These are phyloP conservation scores for Jaculus jaculus DNA, from an alignment of 2,113 vertebrate genomes.

Conservation along the genomic window DNA sequence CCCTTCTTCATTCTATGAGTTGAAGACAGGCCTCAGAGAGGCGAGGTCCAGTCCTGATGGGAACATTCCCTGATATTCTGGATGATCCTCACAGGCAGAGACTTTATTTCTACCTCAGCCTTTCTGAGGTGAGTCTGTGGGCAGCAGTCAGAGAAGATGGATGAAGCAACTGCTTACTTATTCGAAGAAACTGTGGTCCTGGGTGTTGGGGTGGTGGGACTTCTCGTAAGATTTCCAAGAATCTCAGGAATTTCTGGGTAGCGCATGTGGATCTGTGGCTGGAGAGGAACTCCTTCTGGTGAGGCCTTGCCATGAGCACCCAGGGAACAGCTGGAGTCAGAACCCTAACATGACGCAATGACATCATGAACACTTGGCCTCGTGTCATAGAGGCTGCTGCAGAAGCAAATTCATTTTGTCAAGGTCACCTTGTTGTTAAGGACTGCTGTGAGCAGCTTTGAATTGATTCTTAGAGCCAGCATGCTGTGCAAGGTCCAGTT, in stretches of 20 bases:
- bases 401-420: background rate
- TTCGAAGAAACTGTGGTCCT: slow-evolving; percentile 51
- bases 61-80: accelerated
- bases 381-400: background rate
- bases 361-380: accelerated
- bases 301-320: background rate
- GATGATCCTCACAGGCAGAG: background rate
- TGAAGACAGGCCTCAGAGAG: background rate
- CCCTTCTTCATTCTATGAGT: accelerated
- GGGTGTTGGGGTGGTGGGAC: background rate
- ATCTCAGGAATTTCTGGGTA: slow-evolving; percentile 57
- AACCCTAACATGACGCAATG: background rate
- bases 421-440: background rate
- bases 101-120: background rate
- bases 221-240: slow-evolving; percentile 56
- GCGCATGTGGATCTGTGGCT: slow-evolving; percentile 53
- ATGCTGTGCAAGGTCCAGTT: accelerated
- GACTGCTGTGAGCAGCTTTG: background rate
- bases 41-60: background rate
- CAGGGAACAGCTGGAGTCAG: background rate
- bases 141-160: background rate
- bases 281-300: background rate
- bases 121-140: slow-evolving; percentile 25
- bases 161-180: slow-evolving; percentile 56
- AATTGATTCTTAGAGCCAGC: background rate